These are phyloP conservation scores for Cyanoliseus patagonus DNA, from an alignment of 2,113 vertebrate species.

Conservation along the genomic window DNA sequence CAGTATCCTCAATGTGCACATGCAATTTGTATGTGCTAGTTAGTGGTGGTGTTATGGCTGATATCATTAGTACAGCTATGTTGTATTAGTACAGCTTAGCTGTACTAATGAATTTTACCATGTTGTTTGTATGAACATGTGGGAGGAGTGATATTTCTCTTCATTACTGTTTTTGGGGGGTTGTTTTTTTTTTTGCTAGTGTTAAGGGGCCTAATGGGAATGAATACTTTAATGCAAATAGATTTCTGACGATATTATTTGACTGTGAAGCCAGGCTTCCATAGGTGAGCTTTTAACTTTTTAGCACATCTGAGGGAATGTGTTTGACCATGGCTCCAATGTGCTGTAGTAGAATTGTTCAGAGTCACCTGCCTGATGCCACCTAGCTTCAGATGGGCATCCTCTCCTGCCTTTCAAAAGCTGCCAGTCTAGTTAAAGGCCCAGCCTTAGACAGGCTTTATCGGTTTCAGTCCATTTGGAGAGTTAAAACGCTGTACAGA, in stretches of 20 bases:
- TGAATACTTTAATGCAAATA: background rate
- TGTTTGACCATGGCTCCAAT: fast-evolving
- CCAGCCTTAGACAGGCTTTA: background rate
- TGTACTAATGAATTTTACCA: background rate
- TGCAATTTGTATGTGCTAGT: fast-evolving
- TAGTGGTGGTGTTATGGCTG: background rate
- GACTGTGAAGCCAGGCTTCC: background rate
- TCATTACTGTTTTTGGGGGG: fast-evolving
- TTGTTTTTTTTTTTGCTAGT: background rate
- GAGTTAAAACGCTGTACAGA: background rate
- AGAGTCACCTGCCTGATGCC: background rate
- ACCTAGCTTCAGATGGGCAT: background rate
- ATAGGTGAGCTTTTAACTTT: background rate
- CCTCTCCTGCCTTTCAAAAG: background rate
- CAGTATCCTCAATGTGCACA: fast-evolving
- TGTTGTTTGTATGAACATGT: background rate
- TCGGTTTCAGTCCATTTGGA: background rate
- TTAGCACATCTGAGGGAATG: no score
- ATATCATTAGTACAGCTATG: background rate
- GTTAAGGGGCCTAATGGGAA: background rate
- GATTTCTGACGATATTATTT: background rate
- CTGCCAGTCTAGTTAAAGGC: background rate
- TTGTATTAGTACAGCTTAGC: background rate
- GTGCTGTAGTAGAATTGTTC: background rate
- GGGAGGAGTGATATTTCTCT: fast-evolving